A percentile compares a stretch with the other conserved stretches of the same genome.
phyloP scores from a whole-genome alignment of 1,140 invertebrate species.

The Sinella curviseta region DNA sequence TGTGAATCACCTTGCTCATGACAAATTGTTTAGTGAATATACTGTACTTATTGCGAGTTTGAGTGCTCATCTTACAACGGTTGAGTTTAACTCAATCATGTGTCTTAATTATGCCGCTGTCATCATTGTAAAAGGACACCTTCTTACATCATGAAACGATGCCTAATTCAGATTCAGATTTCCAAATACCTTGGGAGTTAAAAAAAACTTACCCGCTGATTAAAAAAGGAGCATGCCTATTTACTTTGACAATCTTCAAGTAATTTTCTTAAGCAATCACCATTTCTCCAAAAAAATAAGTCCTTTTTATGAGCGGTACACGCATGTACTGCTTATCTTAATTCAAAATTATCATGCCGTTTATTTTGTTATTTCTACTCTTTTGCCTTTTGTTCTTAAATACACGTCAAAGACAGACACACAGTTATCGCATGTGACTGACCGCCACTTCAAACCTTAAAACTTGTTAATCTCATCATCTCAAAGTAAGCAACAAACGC shows the following conservation, averaged over 20 bases:
- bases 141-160: not conserved
- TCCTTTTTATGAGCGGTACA: not conserved
- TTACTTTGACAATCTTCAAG: not conserved
- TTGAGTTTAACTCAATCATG: not conserved
- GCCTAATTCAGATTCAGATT: not conserved
- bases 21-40: too few relatives aligned
- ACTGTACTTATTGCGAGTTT: too few relatives aligned
- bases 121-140: not conserved
- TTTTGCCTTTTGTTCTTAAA: too few relatives aligned
- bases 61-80: too few relatives aligned
- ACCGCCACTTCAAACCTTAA: too few relatives aligned
- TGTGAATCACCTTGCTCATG: too few relatives aligned
- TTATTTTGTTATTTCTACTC: too few relatives aligned
- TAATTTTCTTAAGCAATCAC: not conserved
- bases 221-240: not conserved
- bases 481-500: too few relatives aligned
- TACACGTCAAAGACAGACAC: too few relatives aligned
- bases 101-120: not conserved
- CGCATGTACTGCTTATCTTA: not conserved
- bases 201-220: not conserved
- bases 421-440: too few relatives aligned
- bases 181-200: not conserved
- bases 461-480: too few relatives aligned
- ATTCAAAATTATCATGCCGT: not conserved
- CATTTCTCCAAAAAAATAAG: not conserved